Conservation (phyloP, 2,113 vertebrate genomes). For the Dinomys branickii region DNA sequence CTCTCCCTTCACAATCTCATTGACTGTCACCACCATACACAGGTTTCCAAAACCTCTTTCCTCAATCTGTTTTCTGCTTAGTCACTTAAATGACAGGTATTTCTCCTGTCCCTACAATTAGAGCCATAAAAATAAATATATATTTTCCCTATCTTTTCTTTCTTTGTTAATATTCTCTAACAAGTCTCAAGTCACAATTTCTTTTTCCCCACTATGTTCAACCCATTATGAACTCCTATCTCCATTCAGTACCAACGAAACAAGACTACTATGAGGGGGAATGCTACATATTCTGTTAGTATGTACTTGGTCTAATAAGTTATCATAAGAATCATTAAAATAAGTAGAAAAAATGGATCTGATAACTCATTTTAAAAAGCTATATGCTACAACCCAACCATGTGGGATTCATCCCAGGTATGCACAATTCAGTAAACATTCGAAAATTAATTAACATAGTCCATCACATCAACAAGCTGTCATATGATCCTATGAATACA, state of each 20-base stretch:
- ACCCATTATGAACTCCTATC: background rate
- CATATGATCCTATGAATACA: background rate
- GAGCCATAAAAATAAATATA: background rate
- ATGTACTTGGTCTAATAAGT: background rate
- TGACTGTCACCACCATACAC: background rate
- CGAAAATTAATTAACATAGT: background rate
- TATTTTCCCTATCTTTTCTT: slow-evolving; percentile 5
- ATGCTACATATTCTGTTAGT: background rate
- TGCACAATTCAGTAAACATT: background rate
- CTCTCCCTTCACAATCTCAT: slow-evolving; percentile 8
- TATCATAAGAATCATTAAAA: background rate
- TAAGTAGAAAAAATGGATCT: background rate
- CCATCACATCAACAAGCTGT: background rate
- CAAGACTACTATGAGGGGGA: background rate
- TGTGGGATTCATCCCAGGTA: background rate
- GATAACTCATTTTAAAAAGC: background rate
- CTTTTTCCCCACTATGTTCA: background rate
- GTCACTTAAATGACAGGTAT: background rate
- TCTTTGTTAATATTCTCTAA: background rate
- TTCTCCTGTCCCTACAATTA: background rate
- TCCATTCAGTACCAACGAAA: background rate
- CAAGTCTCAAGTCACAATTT: background rate
- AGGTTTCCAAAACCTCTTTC: background rate
- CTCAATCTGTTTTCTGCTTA: background rate
- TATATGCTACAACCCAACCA: background rate